phyloP scores from a whole-genome alignment of 1,140 invertebrate genomes.

The Papilio polytes region DNA sequence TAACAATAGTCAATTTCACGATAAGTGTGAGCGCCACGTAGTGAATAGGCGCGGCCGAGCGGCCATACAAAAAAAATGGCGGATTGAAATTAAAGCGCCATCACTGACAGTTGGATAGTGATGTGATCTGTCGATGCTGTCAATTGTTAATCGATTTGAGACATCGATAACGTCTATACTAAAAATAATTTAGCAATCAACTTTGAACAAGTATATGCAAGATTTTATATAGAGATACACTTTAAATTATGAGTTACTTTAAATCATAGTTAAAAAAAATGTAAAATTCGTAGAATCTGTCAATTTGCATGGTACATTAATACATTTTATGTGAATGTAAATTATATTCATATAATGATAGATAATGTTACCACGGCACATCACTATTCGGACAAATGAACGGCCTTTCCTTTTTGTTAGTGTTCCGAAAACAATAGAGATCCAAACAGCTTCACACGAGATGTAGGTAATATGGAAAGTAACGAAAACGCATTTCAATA shows the following conservation, averaged over 20 bases:
- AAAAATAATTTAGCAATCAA: not conserved
- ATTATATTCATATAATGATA: not conserved
- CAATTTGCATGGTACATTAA: no score
- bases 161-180: conserved; percentile 3
- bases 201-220: not conserved
- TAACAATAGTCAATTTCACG: conserved; percentile 65
- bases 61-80: conserved; percentile 60
- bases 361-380: not conserved
- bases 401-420: conserved; percentile 60
- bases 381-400: conserved; percentile 53
- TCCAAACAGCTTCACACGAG: conserved; percentile 64
- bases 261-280: no score
- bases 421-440: conserved; percentile 67
- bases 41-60: conserved; percentile 57
- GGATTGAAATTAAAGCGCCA: conserved; percentile 67
- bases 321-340: not conserved
- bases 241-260: no score
- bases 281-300: not conserved
- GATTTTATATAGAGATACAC: no score
- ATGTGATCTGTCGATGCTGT: conserved; percentile 24
- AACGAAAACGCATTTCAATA: conserved; percentile 80
- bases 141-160: conserved; percentile 15
- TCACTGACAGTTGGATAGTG: conserved; percentile 52
- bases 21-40: conserved; percentile 58
- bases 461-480: conserved; percentile 68